Percentiles rank a stretch among this genome's conserved stretches.
These are phyloP conservation scores for Charanyca ferruginea DNA, from an alignment of 2,888 invertebrate genomes.

Conservation along the genomic window DNA sequence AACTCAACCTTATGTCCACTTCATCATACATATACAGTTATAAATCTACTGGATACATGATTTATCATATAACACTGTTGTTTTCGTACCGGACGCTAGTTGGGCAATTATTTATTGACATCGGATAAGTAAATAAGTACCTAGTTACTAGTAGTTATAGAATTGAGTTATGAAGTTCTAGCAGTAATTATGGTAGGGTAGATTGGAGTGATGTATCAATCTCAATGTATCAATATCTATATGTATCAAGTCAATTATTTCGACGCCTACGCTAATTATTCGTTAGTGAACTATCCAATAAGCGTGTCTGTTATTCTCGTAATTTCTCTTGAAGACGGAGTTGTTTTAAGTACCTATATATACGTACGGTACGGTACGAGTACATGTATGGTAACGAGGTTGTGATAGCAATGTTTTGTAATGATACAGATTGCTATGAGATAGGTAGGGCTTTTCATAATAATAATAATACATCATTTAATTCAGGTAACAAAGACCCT, in stretches of 20 bases:
- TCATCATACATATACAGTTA: slow-evolving; percentile 50
- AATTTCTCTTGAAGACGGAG: neutral
- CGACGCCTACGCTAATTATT: slow-evolving; percentile 14
- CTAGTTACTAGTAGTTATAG: slow-evolving; percentile 17
- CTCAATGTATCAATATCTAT: too few species aligned
- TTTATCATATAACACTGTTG: slow-evolving; percentile 48
- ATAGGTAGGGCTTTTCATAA: too few species aligned
- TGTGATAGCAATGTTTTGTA: too few species aligned
- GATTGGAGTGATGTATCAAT: slow-evolving; percentile 33
- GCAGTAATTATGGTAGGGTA: slow-evolving; percentile 46
- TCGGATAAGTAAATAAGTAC: slow-evolving; percentile 43
- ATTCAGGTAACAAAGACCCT: too few species aligned
- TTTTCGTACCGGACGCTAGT: slow-evolving; percentile 34
- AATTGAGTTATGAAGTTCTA: slow-evolving; percentile 46
- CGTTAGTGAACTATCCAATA: slow-evolving; percentile 7
- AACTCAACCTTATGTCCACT: slow-evolving; percentile 55
- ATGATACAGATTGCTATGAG: too few species aligned
- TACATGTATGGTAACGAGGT: too few species aligned
- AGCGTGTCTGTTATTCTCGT: slow-evolving; percentile 6
- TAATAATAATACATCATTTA: too few species aligned
- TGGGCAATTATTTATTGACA: slow-evolving; percentile 42
- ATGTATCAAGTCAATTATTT: slow-evolving; percentile 29
- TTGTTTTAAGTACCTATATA: too few species aligned
- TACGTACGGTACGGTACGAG: too few species aligned
- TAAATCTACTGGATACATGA: slow-evolving; percentile 51